Evolutionary conservation across 2,113 vertebrate genomes (phyloP).

Genomic region (Halichoerus grypus): DNA sequence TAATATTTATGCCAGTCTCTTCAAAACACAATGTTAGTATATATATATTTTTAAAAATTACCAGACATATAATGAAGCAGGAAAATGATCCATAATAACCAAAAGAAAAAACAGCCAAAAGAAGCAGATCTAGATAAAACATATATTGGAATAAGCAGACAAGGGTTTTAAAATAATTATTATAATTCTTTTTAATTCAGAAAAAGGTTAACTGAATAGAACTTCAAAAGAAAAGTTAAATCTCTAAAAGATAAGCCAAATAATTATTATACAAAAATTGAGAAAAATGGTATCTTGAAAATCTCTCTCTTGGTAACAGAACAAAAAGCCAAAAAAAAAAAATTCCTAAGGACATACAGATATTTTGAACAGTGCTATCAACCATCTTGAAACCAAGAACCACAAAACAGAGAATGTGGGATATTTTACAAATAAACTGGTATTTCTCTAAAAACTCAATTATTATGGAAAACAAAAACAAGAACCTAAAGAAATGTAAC

Average conservation of each 20-base stretch:
- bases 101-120: background rate
- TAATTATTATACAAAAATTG: background rate
- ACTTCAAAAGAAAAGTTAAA: constrained; percentile 20
- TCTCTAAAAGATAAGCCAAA: background rate
- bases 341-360: background rate
- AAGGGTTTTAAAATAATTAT: background rate
- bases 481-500: constrained; percentile 21
- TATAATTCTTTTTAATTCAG: constrained; percentile 4
- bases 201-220: constrained; percentile 10
- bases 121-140: constrained; percentile 22
- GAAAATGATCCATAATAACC: background rate
- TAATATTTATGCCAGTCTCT: background rate
- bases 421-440: background rate
- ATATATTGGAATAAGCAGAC: constrained; percentile 1
- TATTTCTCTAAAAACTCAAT: constrained; percentile 8
- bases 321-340: constrained; percentile 13
- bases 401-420: background rate
- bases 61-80: background rate
- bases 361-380: background rate
- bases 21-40: background rate
- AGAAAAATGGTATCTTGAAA: constrained; percentile 9
- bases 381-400: constrained; percentile 17
- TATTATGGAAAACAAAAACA: constrained; percentile 27
- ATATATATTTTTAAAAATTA: background rate
- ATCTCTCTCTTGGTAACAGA: background rate